Evolutionary conservation across 2,797 vertebrate genomes (phyloP).

Genomic region (Discoglossus pictus): DNA sequence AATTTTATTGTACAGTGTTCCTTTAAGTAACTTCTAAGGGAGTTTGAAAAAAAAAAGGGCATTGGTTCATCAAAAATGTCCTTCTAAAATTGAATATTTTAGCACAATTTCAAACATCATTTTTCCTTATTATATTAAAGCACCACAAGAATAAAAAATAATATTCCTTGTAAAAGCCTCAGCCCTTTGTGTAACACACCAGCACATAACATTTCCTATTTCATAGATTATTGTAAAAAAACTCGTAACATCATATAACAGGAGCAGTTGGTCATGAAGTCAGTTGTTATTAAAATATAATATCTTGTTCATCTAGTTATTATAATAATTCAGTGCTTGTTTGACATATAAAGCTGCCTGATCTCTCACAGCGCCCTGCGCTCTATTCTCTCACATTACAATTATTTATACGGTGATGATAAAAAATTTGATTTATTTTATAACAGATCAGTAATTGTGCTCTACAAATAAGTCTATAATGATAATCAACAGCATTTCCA

Average conservation of each 20-base stretch:
- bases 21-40: no score
- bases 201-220: slow-evolving; percentile 47
- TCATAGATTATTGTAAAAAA: slow-evolving; percentile 55
- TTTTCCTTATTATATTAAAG: slow-evolving; percentile 56
- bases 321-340: slow-evolving; percentile 67
- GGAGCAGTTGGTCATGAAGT: slow-evolving; percentile 61
- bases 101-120: slow-evolving; percentile 45
- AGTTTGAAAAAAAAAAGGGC: no score
- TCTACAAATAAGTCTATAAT: slow-evolving; percentile 84
- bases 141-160: slow-evolving; percentile 54
- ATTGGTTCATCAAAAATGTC: no score
- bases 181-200: slow-evolving; percentile 54
- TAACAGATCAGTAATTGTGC: slow-evolving; percentile 86
- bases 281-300: slow-evolving; percentile 72
- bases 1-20: no score
- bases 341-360: slow-evolving; percentile 67
- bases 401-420: slow-evolving; percentile 81
- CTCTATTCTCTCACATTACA: slow-evolving; percentile 67
- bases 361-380: slow-evolving; percentile 63
- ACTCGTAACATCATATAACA: slow-evolving; percentile 58
- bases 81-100: no score
- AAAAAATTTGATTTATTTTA: slow-evolving; percentile 88
- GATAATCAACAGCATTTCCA: slow-evolving; percentile 85
- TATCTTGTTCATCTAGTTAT: slow-evolving; percentile 63
- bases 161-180: slow-evolving; percentile 58